These are phyloP conservation scores for Picathartes gymnocephalus DNA, from an alignment of 2,113 vertebrate genomes.

Conservation along the genomic window DNA sequence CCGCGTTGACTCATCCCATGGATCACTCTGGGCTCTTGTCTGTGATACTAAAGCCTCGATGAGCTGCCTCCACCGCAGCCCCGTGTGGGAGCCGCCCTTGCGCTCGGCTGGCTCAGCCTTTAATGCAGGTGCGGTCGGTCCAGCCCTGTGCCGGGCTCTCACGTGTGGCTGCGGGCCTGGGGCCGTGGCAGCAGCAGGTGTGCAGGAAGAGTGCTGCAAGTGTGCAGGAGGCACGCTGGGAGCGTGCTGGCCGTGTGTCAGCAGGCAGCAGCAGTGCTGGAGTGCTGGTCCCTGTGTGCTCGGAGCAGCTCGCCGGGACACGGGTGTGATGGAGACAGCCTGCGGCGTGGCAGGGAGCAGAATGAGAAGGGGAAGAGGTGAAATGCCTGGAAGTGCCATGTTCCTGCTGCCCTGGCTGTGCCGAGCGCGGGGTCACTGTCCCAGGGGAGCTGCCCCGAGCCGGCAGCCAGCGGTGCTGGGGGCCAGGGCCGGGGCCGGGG, in stretches of 20 bases:
- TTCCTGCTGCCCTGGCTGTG: neutral
- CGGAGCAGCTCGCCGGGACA: accelerated
- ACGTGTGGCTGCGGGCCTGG: accelerated
- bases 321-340: accelerated
- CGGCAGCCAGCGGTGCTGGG: neutral
- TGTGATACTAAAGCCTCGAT: neutral
- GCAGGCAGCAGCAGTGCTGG: neutral
- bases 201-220: neutral
- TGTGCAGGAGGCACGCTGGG: accelerated
- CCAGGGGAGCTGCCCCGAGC: neutral
- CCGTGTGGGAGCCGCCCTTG: neutral
- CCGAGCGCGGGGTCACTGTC: neutral
- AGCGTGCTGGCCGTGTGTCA: too few relatives aligned
- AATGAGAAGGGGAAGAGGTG: too few relatives aligned
- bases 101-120: accelerated
- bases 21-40: neutral
- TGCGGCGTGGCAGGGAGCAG: neutral
- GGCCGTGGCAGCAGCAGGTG: neutral
- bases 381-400: neutral
- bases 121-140: neutral
- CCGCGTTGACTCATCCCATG: neutral
- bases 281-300: neutral
- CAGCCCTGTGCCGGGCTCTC: neutral
- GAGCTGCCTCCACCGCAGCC: neutral
- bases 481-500: accelerated